A percentile compares a stretch with the other conserved stretches of the same genome.
Evolutionary conservation across 1,140 invertebrate genomes (phyloP).

Genomic region (Paracyclopina nana): DNA sequence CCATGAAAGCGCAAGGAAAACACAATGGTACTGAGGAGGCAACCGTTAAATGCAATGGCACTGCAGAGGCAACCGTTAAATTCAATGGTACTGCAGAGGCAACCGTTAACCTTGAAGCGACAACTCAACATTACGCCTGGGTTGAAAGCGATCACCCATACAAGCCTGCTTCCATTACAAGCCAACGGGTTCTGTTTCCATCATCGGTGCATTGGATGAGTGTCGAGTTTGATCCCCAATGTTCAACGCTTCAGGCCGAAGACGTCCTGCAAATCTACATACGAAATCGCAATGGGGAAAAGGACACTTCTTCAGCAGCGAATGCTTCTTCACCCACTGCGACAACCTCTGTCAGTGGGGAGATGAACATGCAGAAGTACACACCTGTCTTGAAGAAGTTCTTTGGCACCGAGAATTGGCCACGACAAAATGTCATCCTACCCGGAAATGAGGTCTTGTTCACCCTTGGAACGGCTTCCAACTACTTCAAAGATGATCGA

Average conservation of each 20-base stretch:
- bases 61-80: too few species aligned
- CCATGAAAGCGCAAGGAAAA: too few species aligned
- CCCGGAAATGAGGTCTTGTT: conserved; percentile 88
- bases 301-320: neutral
- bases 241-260: conserved; percentile 78
- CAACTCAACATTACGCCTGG: conserved; percentile 51
- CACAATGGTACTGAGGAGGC: too few species aligned
- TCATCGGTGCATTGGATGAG: conserved; percentile 69
- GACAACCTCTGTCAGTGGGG: neutral
- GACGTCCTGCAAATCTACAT: conserved; percentile 74
- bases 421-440: conserved; percentile 58
- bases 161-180: conserved; percentile 62
- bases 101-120: conserved; percentile 18
- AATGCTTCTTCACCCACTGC: neutral
- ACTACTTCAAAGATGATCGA: conserved; percentile 77
- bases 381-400: conserved; percentile 52
- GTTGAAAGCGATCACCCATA: conserved; percentile 94
- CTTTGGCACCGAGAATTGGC: conserved; percentile 54
- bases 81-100: conserved; percentile 23
- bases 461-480: conserved; percentile 79
- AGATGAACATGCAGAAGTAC: conserved; percentile 25
- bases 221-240: conserved; percentile 76
- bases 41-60: too few species aligned
- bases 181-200: conserved; percentile 77
- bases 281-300: conserved; percentile 28